These are phyloP conservation scores for Lepidotrigona ventralis DNA, from an alignment of 1,140 invertebrate species.

Conservation along the genomic window DNA sequence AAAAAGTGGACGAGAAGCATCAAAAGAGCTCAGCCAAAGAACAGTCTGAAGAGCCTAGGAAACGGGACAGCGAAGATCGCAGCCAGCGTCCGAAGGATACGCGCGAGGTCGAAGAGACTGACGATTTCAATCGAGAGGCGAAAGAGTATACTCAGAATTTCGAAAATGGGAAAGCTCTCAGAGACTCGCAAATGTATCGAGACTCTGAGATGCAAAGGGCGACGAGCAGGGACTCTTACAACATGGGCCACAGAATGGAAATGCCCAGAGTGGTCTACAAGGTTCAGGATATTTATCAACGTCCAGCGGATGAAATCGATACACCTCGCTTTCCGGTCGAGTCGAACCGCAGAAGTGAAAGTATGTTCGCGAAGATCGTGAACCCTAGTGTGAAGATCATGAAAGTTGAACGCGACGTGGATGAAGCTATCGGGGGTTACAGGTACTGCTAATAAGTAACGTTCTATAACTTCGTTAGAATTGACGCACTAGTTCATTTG, in stretches of 20 bases:
- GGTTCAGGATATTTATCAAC: constrained; percentile 72
- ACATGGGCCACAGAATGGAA: constrained; percentile 41
- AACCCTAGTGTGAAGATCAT: constrained; percentile 78
- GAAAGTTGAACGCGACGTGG: constrained; percentile 75
- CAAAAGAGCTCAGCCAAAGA: constrained; percentile 7
- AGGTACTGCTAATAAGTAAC: constrained; percentile 60
- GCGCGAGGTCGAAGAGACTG: constrained; percentile 49
- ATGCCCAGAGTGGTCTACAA: constrained; percentile 58
- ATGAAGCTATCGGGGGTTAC: constrained; percentile 72
- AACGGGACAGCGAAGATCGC: constrained; percentile 4
- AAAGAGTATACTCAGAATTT: constrained; percentile 70
- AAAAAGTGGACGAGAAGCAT: constrained; percentile 49
- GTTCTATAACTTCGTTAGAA: not conserved
- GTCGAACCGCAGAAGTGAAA: constrained; percentile 47
- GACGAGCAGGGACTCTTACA: constrained; percentile 26
- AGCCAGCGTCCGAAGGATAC: constrained; percentile 14
- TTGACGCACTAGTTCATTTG: not conserved
- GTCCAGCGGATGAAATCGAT: constrained; percentile 76
- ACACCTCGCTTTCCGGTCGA: constrained; percentile 74
- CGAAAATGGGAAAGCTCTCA: constrained; percentile 58
- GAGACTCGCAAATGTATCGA: constrained; percentile 58
- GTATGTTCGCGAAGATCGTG: constrained; percentile 72
- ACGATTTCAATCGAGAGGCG: constrained; percentile 64
- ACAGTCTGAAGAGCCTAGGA: not conserved
- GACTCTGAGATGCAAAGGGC: constrained; percentile 48